phyloP scores from a whole-genome alignment of 2,888 invertebrate genomes.

The Microplitis manilae region DNA sequence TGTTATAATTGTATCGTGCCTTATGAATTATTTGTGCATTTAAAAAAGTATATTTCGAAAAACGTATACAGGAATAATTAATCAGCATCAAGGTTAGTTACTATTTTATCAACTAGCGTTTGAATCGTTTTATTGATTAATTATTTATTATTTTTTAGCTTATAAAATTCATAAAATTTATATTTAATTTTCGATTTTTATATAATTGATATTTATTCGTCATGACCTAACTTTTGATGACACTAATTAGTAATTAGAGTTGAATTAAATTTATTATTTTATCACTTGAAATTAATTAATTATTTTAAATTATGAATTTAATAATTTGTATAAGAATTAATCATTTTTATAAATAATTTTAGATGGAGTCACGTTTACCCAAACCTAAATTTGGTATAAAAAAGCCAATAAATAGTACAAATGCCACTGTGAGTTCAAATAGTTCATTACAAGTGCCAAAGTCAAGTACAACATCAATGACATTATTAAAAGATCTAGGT shows the following conservation, averaged over 20 bases:
- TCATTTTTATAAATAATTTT: slow-evolving; percentile 25
- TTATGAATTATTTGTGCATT: background rate
- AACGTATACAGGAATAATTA: background rate
- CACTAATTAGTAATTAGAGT: too few species aligned
- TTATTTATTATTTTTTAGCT: background rate
- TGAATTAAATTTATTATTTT: too few species aligned
- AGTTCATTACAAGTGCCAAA: slow-evolving; percentile 38
- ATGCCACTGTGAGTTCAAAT: slow-evolving; percentile 29
- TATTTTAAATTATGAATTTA: too few species aligned
- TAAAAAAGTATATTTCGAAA: background rate
- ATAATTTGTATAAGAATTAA: background rate
- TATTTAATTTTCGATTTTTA: background rate
- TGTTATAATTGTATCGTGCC: background rate
- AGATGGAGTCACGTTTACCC: slow-evolving; percentile 74
- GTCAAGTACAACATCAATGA: slow-evolving; percentile 9
- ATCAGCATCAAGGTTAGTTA: background rate
- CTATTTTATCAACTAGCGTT: background rate
- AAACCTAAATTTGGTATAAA: slow-evolving; percentile 59
- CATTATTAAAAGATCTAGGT: slow-evolving; percentile 32
- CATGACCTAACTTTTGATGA: background rate
- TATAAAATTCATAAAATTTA: background rate
- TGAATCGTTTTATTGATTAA: background rate
- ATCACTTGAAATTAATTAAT: too few species aligned
- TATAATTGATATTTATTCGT: background rate
- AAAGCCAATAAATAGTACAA: slow-evolving; percentile 53